phyloP scores from a whole-genome alignment of 2,113 vertebrate species.

The Anser brachyrhynchus region DNA sequence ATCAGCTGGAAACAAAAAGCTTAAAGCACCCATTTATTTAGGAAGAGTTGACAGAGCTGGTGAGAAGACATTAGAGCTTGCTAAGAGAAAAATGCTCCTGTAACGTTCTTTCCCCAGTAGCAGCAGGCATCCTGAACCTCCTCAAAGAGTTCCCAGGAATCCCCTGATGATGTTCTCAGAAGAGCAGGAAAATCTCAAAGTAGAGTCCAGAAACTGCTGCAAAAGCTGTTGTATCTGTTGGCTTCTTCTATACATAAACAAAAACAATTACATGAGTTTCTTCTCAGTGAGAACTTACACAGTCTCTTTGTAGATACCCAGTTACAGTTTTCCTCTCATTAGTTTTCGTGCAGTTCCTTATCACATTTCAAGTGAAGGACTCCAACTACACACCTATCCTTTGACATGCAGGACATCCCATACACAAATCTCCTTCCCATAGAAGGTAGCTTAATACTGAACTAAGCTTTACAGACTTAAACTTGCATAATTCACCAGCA shows the following conservation, averaged over 20 bases:
- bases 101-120: not conserved
- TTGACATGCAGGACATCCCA: not conserved
- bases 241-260: not conserved
- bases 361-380: not conserved
- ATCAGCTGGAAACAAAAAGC: not conserved
- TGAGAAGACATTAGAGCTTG: not conserved
- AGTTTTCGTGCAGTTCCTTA: not conserved
- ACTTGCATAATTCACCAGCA: not conserved
- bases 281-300: not conserved
- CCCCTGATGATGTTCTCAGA: not conserved
- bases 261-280: not conserved
- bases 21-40: not conserved
- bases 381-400: not conserved
- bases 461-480: not conserved
- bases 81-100: not conserved
- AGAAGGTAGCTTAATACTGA: not conserved
- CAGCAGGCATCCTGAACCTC: not conserved
- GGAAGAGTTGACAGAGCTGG: not conserved
- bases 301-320: not conserved
- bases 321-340: not conserved
- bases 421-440: not conserved
- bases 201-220: not conserved
- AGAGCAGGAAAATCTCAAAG: not conserved
- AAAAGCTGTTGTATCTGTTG: not conserved
- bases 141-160: not conserved